Base-by-base conservation (phyloP, 2,888 invertebrate species). In the Leistus spinibarbis region DNA sequence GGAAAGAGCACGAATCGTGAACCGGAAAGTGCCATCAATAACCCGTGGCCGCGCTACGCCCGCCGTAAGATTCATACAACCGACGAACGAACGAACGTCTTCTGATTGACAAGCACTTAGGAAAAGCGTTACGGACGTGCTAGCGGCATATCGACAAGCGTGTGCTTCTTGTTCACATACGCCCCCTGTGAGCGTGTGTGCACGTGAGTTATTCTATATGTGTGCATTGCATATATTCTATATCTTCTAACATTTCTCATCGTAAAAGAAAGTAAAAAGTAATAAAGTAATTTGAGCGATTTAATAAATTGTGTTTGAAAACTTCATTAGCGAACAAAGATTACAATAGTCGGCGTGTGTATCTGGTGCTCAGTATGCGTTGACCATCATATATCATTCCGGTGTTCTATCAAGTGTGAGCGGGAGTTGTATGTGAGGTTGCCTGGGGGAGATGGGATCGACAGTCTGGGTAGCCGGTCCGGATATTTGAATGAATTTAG, bases 401-500 rank as follows among this genome's bases (percentile, higher is more conserved):
- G 60, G 60, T 19, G 22, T 22, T 20, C 60, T 60, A 10, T 22
- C 20, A 22, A 20, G 22, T 60, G 60, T 60, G 22, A 19, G 60
- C 22, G 19, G 2, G 19, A 19, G 7, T 20, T 22, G 60, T 60
- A 60, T 60, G 10, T 60, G 22, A 1, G 60, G 7, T n/a, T 9
- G 57, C 3, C 7, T 16, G 57, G 17, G 16, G 17, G 57, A 16
- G 7, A 9, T 1, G 7, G 60, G 60, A 10, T 22, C 60, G 17
- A 53, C 69, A 24, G 69, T 19, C 53, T n/a, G 40, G 17, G 40
- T 40, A 60, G 60, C 69, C 57, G 23, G 78, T 79, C 72, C 78
- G 79, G 80, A 81, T 80, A 81, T 82, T 81, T 81, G 80, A 82
- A 81, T 81, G 80, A 81, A 81, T 82, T 83, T 81, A 79, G 81